phyloP scores from a whole-genome alignment of 2,113 vertebrate species.

The Macroglossus sobrinus region DNA sequence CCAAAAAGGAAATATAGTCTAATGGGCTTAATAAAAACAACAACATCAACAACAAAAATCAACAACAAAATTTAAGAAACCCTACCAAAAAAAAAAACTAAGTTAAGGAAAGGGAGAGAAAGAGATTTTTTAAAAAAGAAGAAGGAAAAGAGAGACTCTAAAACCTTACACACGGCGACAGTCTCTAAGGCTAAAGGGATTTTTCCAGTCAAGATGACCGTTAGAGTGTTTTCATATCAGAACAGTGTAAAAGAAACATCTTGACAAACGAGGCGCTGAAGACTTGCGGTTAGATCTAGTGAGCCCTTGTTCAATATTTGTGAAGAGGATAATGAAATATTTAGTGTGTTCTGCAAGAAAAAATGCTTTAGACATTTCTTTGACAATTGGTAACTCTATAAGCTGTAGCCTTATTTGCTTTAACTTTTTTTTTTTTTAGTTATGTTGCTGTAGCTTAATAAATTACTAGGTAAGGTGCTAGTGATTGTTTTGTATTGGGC shows the following conservation, averaged over 20 bases:
- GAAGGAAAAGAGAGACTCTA: neutral
- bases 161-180: neutral
- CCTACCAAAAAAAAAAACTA: neutral
- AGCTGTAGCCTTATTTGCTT: neutral
- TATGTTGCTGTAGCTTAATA: neutral
- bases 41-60: no score
- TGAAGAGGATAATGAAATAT: neutral
- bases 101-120: neutral
- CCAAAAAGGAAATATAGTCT: conserved; percentile 24
- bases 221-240: neutral
- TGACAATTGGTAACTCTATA: neutral
- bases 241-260: neutral
- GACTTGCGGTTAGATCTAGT: neutral
- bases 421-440: neutral
- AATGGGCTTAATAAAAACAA: neutral
- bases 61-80: no score
- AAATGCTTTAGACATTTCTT: neutral
- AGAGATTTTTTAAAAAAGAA: neutral
- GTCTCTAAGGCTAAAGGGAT: neutral
- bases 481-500: neutral
- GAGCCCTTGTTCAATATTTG: neutral
- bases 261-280: neutral
- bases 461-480: neutral
- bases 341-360: neutral
- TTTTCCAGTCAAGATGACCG: neutral